Percentiles rank a stretch among this genome's conserved stretches.
These are phyloP conservation scores for Dinocampus coccinellae DNA, from an alignment of 2,888 invertebrate species.

Conservation along the genomic window DNA sequence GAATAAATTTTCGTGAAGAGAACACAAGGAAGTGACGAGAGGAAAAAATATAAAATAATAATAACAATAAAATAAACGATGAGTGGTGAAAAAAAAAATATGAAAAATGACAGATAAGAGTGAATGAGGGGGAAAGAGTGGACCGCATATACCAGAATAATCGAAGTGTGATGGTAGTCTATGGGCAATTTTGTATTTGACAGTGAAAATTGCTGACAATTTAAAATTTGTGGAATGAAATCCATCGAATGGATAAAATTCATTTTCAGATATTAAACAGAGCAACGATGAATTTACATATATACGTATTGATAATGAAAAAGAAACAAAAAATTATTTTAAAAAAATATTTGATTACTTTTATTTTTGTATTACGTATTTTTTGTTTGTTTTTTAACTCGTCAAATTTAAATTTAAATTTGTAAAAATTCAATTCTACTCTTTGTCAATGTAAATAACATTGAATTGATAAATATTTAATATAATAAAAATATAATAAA, in stretches of 20 bases:
- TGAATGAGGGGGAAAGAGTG: neutral
- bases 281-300: conserved; percentile 1
- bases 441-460: no score
- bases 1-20: conserved; percentile 31
- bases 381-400: neutral
- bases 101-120: neutral
- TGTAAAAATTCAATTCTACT: no score
- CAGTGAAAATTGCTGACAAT: conserved; percentile 41
- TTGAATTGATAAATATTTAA: no score
- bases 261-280: conserved; percentile 16
- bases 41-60: no score
- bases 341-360: no score
- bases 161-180: conserved; percentile 2
- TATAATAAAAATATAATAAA: no score
- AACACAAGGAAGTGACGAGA: no score
- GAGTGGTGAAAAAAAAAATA: no score
- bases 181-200: neutral
- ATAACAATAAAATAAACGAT: no score
- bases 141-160: neutral
- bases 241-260: conserved; percentile 37
- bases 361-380: neutral
- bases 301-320: neutral
- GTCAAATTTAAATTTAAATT: no score
- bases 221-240: conserved; percentile 32
- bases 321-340: conserved; percentile 36